phyloP scores from a whole-genome alignment of 1,140 invertebrate species.

The Colletes gigas region DNA sequence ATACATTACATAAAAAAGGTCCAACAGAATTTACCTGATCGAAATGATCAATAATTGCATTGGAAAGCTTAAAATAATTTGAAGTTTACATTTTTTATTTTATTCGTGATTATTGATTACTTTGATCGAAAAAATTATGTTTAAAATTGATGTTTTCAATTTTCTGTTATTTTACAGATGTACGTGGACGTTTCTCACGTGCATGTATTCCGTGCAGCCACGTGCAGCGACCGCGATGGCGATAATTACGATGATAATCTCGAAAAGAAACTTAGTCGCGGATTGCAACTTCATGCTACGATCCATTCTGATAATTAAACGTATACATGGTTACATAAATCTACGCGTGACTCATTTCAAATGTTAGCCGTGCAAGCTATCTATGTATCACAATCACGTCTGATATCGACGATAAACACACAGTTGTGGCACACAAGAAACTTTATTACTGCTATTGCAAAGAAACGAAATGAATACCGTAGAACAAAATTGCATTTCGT shows the following conservation, averaged over 20 bases:
- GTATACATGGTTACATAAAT: neutral
- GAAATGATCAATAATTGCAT: no score
- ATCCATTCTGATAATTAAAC: neutral
- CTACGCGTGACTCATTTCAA: neutral
- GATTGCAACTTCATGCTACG: neutral
- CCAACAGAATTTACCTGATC: no score
- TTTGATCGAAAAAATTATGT: no score
- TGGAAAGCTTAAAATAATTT: no score
- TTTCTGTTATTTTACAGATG: no score
- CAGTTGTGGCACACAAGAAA: neutral
- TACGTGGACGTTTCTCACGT: neutral
- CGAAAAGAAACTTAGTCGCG: neutral
- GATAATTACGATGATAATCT: neutral
- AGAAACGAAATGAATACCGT: neutral
- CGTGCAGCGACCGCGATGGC: neutral
- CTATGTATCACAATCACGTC: neutral
- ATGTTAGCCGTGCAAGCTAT: neutral
- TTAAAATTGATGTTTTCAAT: no score
- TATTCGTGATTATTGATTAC: no score
- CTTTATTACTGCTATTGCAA: neutral
- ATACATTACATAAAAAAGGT: no score
- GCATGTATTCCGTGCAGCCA: neutral
- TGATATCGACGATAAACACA: neutral
- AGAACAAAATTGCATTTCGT: no score
- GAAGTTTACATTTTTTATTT: no score